phyloP scores from a whole-genome alignment of 1,140 invertebrate species.

The Intoshia linei region DNA sequence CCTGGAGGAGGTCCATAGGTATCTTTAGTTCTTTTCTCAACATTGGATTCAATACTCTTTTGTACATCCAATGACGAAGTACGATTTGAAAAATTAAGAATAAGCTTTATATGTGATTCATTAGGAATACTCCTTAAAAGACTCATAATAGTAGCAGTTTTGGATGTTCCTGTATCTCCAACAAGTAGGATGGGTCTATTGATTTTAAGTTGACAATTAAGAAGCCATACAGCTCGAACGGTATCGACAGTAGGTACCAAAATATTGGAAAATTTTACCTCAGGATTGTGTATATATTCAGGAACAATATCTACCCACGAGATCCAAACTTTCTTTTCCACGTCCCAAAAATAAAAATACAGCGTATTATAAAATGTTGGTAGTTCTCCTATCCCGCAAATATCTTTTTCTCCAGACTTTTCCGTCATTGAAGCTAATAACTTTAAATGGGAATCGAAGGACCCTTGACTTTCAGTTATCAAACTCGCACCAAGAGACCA shows the following conservation, averaged over 20 bases:
- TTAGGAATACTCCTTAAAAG: slow-evolving; percentile 36
- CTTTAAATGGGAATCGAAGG: slow-evolving; percentile 46
- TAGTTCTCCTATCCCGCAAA: slow-evolving; percentile 22
- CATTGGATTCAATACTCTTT: slow-evolving; percentile 41
- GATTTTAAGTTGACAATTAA: slow-evolving; percentile 30
- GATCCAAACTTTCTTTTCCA: slow-evolving; percentile 34
- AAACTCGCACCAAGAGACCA: slow-evolving; percentile 46
- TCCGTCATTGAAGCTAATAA: slow-evolving; percentile 33
- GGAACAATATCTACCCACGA: slow-evolving; percentile 45
- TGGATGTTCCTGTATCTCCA: slow-evolving; percentile 56
- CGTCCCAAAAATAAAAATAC: slow-evolving; percentile 45
- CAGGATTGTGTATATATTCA: slow-evolving; percentile 35
- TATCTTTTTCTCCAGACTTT: background rate
- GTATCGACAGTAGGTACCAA: slow-evolving; percentile 58
- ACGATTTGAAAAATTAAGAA: slow-evolving; percentile 56
- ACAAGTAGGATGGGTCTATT: slow-evolving; percentile 43
- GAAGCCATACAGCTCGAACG: slow-evolving; percentile 37
- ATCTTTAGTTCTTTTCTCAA: slow-evolving; percentile 56
- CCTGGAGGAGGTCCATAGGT: slow-evolving; percentile 49
- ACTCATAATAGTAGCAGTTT: slow-evolving; percentile 48
- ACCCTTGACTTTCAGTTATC: slow-evolving; percentile 30
- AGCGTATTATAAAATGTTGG: slow-evolving; percentile 33
- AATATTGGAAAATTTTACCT: slow-evolving; percentile 40
- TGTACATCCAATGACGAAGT: slow-evolving; percentile 58
- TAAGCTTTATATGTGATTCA: slow-evolving; percentile 34